Percentiles rank a stretch among this genome's conserved stretches.
phyloP scores from a whole-genome alignment of 2,113 vertebrate species.

The Pteropus alecto region DNA sequence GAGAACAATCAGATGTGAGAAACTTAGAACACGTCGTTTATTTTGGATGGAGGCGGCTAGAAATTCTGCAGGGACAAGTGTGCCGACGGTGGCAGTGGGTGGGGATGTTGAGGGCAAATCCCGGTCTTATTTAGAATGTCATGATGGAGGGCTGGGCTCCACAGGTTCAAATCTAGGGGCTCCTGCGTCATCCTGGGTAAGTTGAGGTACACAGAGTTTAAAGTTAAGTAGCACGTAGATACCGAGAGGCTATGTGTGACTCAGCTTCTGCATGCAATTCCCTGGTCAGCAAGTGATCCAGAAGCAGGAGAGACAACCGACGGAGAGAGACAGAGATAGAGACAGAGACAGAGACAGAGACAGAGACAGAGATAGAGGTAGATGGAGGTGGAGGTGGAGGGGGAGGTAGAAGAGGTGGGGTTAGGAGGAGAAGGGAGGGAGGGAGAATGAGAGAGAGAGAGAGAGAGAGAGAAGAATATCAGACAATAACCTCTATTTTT shows the following conservation, averaged over 20 bases:
- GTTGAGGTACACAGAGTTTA: not conserved
- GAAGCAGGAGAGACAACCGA: not conserved
- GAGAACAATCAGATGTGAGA: not conserved
- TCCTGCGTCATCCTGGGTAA: not conserved
- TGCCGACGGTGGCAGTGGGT: rapidly evolving
- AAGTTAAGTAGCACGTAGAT: not conserved
- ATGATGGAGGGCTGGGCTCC: not conserved
- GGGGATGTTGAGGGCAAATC: not conserved
- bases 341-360: not conserved
- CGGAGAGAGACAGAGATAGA: not conserved
- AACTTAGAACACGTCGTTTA: not conserved
- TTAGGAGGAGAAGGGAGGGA: not conserved
- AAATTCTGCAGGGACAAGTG: not conserved
- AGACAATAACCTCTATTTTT: no score
- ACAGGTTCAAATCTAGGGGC: not conserved
- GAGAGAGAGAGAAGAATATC: not conserved
- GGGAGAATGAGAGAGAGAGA: no score
- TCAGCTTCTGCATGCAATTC: not conserved
- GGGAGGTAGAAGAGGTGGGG: no score
- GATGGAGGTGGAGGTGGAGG: no score
- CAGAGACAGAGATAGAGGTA: not conserved
- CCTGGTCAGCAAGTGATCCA: not conserved
- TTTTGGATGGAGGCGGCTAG: not conserved
- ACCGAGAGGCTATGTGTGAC: not conserved
- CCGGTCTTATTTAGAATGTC: not conserved